Evolutionary conservation across 2,113 vertebrate species (phyloP).

Genomic region (Globicephala melas): DNA sequence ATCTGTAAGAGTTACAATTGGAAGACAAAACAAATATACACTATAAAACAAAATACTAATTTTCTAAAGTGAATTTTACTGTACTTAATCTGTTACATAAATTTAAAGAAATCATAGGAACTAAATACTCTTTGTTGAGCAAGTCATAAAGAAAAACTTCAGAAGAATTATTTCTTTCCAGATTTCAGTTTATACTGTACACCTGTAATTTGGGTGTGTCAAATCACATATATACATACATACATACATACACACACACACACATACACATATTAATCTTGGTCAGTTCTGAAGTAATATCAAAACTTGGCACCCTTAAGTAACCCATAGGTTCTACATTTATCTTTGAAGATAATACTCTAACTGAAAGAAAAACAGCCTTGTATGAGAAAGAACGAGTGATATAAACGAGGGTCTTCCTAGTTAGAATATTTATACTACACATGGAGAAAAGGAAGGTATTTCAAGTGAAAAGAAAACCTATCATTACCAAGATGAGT

Average conservation of each 20-base stretch:
- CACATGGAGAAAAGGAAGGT: not conserved
- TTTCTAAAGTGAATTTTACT: slow-evolving; percentile 14
- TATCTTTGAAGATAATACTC: not conserved
- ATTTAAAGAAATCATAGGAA: not conserved
- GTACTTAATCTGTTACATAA: not conserved
- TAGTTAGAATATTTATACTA: slow-evolving; percentile 10
- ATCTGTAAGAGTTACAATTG: not conserved
- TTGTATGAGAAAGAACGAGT: not conserved
- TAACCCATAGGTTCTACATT: not conserved
- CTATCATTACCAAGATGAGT: not conserved
- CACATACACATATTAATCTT: not conserved
- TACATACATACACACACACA: not conserved
- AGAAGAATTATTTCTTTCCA: not conserved
- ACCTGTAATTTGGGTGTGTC: not conserved
- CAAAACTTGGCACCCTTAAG: not conserved
- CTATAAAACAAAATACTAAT: not conserved
- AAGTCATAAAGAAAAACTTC: not conserved
- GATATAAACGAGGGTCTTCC: not conserved
- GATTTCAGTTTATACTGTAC: not conserved
- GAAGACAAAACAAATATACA: not conserved
- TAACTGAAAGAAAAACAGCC: slow-evolving; percentile 32
- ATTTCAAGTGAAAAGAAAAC: slow-evolving; percentile 28
- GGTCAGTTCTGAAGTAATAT: slow-evolving; percentile 2
- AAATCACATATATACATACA: not conserved
- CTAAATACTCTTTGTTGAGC: not conserved